phyloP scores from a whole-genome alignment of 2,113 vertebrate species.

The Python bivittatus region DNA sequence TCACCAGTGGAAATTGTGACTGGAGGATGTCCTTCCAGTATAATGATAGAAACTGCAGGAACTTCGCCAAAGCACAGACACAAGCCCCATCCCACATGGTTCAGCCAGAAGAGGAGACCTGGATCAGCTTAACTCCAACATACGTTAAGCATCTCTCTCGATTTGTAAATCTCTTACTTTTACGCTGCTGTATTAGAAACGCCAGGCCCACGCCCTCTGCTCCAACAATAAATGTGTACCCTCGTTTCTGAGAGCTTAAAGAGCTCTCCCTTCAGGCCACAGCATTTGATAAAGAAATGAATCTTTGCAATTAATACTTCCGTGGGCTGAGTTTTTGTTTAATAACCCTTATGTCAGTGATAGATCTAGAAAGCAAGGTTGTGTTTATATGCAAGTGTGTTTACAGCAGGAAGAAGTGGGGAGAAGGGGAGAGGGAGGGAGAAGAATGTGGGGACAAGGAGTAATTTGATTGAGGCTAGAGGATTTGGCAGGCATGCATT shows the following conservation, averaged over 20 bases:
- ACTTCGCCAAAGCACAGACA: background rate
- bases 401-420: conserved; percentile 15
- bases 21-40: background rate
- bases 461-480: conserved; percentile 67
- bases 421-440: background rate
- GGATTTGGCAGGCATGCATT: conserved; percentile 66
- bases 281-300: conserved; percentile 81
- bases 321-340: conserved; percentile 77
- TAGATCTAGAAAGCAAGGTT: conserved; percentile 72
- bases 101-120: background rate
- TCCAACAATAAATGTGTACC: conserved; percentile 66
- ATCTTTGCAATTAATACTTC: conserved; percentile 80
- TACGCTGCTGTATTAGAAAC: conserved; percentile 69
- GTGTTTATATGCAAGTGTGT: conserved; percentile 50
- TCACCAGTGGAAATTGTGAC: background rate
- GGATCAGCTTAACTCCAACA: conserved; percentile 32
- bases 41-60: background rate
- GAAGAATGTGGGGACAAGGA: conserved; percentile 16
- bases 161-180: conserved; percentile 52
- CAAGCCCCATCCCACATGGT: background rate
- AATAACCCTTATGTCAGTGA: conserved; percentile 81
- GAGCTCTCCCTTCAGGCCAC: conserved; percentile 73
- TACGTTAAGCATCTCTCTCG: conserved; percentile 51
- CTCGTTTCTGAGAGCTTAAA: conserved; percentile 66
- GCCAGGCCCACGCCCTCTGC: conserved; percentile 41